These are phyloP conservation scores for Gymnocephalus cernua DNA, from an alignment of 2,113 vertebrate genomes.

Conservation along the genomic window DNA sequence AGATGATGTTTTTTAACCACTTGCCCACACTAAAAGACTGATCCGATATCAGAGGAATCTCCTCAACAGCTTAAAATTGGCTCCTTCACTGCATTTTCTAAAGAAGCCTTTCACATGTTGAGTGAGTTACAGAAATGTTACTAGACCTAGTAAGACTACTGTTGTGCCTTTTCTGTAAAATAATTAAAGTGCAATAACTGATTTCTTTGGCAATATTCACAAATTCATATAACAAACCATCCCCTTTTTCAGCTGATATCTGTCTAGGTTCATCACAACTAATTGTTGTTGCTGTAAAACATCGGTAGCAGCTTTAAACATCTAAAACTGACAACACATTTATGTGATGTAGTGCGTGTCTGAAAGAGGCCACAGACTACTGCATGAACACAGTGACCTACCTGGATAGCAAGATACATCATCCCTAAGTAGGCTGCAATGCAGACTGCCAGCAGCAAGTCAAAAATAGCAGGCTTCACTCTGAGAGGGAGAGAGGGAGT, in stretches of 20 bases:
- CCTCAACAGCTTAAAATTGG: too few relatives aligned
- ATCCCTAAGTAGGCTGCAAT: slow-evolving; percentile 95
- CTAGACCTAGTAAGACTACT: not conserved
- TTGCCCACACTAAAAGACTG: too few relatives aligned
- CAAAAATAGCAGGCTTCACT: slow-evolving; percentile 99
- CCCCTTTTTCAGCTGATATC: not conserved
- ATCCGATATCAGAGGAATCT: too few relatives aligned
- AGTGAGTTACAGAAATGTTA: not conserved
- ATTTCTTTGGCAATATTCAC: too few relatives aligned
- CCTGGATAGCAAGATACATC: slow-evolving; percentile 95
- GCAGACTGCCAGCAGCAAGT: slow-evolving; percentile 94
- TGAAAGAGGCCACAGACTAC: not conserved
- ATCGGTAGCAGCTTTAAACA: not conserved
- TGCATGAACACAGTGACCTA: slow-evolving; percentile 60
- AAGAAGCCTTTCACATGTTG: not conserved
- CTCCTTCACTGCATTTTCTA: not conserved
- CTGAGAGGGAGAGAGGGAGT: slow-evolving; percentile 71
- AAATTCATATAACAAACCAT: too few relatives aligned
- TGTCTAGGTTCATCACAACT: not conserved
- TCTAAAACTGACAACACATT: not conserved
- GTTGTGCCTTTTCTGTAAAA: not conserved
- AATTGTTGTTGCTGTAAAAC: not conserved
- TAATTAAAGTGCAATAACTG: too few relatives aligned
- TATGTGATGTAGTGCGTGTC: not conserved
- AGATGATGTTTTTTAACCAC: too few relatives aligned